Conservation (phyloP, 2,797 vertebrate species). For the Tadarida brasiliensis region DNA sequence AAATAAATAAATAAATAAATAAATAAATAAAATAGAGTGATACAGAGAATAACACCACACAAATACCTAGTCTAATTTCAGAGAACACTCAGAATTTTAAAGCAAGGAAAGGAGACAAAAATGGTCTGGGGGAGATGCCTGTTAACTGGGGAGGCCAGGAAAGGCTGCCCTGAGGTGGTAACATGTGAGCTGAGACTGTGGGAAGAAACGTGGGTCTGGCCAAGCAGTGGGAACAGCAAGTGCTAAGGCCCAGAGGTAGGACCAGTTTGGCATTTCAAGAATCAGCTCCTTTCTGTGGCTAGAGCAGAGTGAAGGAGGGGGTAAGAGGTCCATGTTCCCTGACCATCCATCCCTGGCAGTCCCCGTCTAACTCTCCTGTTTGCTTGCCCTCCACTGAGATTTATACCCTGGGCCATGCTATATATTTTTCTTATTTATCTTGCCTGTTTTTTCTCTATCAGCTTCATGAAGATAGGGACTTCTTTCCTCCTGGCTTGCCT, state of each 20-base stretch:
- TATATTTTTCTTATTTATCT: not conserved
- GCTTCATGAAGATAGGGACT: not conserved
- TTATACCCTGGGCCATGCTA: accelerated
- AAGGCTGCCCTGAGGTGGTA: not conserved
- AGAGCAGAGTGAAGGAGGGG: no score
- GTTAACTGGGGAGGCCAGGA: not conserved
- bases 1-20: not conserved
- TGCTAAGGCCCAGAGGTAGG: not conserved
- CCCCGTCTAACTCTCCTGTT: not conserved
- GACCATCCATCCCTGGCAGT: accelerated
- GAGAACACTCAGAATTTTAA: not conserved
- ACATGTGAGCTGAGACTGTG: not conserved
- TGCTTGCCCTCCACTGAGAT: not conserved
- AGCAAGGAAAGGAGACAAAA: not conserved
- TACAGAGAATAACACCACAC: no score
- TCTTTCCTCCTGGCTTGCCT: not conserved
- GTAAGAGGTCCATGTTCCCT: no score
- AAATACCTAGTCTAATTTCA: not conserved
- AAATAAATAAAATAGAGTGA: not conserved
- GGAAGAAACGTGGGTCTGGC: not conserved
- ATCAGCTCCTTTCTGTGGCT: not conserved
- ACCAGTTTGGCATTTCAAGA: not conserved
- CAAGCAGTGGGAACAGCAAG: not conserved
- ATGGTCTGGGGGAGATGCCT: not conserved
- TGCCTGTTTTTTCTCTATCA: not conserved